A percentile compares a stretch with the other conserved stretches of the same genome.
These are phyloP conservation scores for Euplexia lucipara DNA, from an alignment of 2,888 invertebrate genomes.

Conservation along the genomic window DNA sequence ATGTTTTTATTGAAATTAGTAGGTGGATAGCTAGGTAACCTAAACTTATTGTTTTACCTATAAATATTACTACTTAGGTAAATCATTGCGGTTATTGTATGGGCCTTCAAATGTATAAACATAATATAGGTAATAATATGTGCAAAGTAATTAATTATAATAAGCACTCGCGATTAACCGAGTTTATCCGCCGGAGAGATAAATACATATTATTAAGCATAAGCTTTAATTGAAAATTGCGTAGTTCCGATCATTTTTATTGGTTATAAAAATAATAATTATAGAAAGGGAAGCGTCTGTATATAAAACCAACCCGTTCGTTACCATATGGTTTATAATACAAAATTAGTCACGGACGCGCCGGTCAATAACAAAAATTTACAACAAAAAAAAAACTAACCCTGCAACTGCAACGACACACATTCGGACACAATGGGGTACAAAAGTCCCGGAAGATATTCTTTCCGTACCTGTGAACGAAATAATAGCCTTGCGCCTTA, in stretches of 20 bases:
- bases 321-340: constrained; percentile 81
- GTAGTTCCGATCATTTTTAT: not conserved
- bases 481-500: constrained; percentile 86
- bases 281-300: constrained; percentile 42
- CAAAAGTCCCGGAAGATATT: constrained; percentile 80
- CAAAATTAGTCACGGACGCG: constrained; percentile 84
- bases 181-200: constrained; percentile 14
- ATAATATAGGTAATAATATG: not conserved
- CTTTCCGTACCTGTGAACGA: constrained; percentile 81
- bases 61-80: constrained; percentile 9
- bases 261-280: constrained; percentile 18
- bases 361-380: constrained; percentile 76
- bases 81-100: constrained; percentile 7
- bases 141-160: constrained; percentile 29
- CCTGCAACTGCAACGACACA: constrained; percentile 76
- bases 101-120: constrained; percentile 12
- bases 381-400: constrained; percentile 76
- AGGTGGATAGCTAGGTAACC: not conserved
- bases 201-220: constrained; percentile 14
- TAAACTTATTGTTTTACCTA: too few species aligned
- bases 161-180: constrained; percentile 3
- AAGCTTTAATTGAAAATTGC: constrained; percentile 5
- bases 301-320: constrained; percentile 54
- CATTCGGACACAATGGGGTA: constrained; percentile 77
- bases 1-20: too few species aligned